Evolutionary conservation across 2,888 invertebrate species (phyloP).

Genomic region (Agriopis marginaria): DNA sequence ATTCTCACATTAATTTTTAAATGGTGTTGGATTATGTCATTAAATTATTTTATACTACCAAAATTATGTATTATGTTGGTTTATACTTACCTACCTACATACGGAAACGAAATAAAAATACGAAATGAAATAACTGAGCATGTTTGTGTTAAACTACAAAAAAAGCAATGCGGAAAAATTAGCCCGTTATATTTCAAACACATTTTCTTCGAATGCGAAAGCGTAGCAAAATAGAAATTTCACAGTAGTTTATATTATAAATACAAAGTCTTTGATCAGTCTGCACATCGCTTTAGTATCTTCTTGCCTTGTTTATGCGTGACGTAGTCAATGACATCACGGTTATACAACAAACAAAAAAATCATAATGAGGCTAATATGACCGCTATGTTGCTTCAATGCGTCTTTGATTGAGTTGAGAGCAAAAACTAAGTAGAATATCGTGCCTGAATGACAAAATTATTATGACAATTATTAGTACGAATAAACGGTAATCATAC

Average conservation of each 20-base stretch:
- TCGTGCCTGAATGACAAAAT: background rate
- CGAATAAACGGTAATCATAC: too few species aligned
- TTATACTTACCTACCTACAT: background rate
- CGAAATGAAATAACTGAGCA: slow-evolving; percentile 1
- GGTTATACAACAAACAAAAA: slow-evolving; percentile 31
- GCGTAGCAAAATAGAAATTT: slow-evolving; percentile 33
- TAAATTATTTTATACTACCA: background rate
- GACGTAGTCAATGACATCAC: slow-evolving; percentile 46
- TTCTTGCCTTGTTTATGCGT: slow-evolving; percentile 33
- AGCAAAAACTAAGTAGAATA: background rate
- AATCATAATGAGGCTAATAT: background rate
- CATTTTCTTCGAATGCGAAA: slow-evolving; percentile 31
- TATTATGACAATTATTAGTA: too few species aligned
- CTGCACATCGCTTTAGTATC: slow-evolving; percentile 42
- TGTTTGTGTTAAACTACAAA: slow-evolving; percentile 6
- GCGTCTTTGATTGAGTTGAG: background rate
- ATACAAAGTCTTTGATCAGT: slow-evolving; percentile 51
- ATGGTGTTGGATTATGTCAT: background rate
- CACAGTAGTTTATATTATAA: slow-evolving; percentile 41
- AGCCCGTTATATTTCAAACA: slow-evolving; percentile 20
- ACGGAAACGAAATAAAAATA: background rate
- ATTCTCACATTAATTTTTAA: background rate
- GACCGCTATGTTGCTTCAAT: background rate
- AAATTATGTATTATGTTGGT: background rate
- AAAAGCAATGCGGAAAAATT: slow-evolving; percentile 16